These are phyloP conservation scores for Sterna hirundo DNA, from an alignment of 2,113 vertebrate species.

Conservation along the genomic window DNA sequence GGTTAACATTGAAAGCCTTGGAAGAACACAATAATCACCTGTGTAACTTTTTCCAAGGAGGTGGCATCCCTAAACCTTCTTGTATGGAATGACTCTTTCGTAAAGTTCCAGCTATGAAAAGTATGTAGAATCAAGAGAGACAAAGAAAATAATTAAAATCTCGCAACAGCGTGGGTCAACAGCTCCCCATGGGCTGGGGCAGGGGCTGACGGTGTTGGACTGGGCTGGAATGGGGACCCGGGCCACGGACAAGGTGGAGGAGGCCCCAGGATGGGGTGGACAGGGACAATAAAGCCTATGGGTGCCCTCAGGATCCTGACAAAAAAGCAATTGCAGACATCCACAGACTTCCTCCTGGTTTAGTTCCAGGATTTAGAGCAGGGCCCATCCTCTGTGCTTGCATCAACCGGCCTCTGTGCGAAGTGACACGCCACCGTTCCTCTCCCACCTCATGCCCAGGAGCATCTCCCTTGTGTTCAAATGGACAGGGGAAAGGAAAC, in stretches of 20 bases:
- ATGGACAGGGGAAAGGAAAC: not conserved
- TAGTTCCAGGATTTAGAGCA: not conserved
- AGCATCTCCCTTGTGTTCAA: not conserved
- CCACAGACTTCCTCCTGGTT: not conserved
- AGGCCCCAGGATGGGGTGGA: not conserved
- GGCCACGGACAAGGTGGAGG: not conserved
- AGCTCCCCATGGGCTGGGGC: not conserved
- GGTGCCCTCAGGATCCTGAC: not conserved
- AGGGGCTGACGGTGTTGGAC: fast-evolving
- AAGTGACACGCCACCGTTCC: not conserved
- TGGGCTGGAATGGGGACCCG: not conserved
- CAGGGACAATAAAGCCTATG: not conserved
- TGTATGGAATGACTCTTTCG: not conserved
- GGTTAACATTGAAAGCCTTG: not conserved
- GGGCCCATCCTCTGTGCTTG: not conserved
- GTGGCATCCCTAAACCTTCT: not conserved
- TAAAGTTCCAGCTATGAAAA: not conserved
- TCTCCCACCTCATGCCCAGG: not conserved
- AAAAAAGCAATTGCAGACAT: not conserved
- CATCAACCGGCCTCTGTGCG: fast-evolving
- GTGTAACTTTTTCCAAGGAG: not conserved
- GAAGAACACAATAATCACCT: not conserved
- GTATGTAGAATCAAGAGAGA: not conserved
- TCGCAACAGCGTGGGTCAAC: not conserved
- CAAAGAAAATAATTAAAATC: not conserved